A percentile compares a stretch with the other conserved stretches of the same genome.
phyloP scores from a whole-genome alignment of 2,113 vertebrate species.

The Noctilio leporinus region DNA sequence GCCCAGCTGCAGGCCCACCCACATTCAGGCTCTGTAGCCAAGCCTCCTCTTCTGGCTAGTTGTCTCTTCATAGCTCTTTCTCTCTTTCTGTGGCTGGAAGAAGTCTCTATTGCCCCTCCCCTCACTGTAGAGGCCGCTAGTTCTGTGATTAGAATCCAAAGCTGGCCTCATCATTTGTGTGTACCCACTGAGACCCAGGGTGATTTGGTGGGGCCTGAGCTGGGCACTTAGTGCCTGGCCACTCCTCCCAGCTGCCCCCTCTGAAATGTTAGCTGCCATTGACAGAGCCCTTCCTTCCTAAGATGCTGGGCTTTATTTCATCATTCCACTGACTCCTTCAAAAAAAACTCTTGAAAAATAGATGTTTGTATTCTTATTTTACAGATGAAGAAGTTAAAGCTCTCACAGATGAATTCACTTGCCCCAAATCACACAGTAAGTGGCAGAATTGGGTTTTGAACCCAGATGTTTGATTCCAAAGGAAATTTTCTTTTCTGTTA shows the following conservation, averaged over 20 bases:
- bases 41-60: background rate
- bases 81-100: background rate
- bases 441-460: background rate
- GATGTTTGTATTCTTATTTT: background rate
- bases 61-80: background rate
- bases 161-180: background rate
- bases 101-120: background rate
- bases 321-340: conserved; percentile 13
- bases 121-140: background rate
- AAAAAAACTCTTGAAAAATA: background rate
- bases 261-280: background rate
- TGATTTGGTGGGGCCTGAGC: background rate
- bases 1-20: background rate
- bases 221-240: background rate
- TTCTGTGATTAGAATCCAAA: conserved; percentile 8
- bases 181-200: background rate
- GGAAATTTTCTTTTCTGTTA: background rate
- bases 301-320: background rate
- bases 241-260: background rate
- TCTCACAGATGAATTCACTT: background rate
- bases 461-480: background rate
- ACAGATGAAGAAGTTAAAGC: background rate
- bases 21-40: background rate
- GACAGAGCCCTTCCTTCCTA: background rate
- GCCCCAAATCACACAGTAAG: background rate